A percentile compares a stretch with the other conserved stretches of the same genome.
Evolutionary conservation across 1,140 invertebrate species (phyloP).

Genomic region (Drosophila persimilis): DNA sequence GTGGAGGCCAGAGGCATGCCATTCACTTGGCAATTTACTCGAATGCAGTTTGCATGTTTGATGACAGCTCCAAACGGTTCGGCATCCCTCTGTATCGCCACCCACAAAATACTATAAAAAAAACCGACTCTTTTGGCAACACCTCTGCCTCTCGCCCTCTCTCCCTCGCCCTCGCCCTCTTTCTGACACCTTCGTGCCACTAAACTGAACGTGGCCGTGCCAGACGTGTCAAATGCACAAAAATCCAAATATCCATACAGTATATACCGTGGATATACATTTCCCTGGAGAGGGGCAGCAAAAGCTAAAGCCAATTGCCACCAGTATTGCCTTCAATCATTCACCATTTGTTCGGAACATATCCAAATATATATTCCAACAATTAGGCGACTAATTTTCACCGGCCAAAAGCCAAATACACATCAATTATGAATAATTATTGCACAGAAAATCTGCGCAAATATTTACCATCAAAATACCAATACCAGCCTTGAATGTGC

Average conservation of each 20-base stretch:
- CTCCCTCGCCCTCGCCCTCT: not conserved
- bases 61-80: conserved; percentile 48
- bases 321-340: too few species aligned
- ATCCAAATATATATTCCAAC: too few species aligned
- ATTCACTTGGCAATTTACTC: conserved; percentile 47
- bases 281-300: not conserved
- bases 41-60: conserved; percentile 61
- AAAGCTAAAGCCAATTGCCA: too few species aligned
- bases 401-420: too few species aligned
- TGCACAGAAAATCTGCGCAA: too few species aligned
- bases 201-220: conserved; percentile 44
- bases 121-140: conserved; percentile 13
- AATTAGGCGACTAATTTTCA: too few species aligned
- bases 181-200: conserved; percentile 6
- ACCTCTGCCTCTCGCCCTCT: not conserved
- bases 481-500: too few species aligned
- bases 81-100: not conserved
- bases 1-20: not conserved
- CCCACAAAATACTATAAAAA: conserved; percentile 18
- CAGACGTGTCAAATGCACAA: conserved; percentile 74
- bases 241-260: conserved; percentile 47
- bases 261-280: not conserved
- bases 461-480: too few species aligned
- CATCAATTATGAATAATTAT: too few species aligned
- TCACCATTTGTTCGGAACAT: too few species aligned